Conservation (phyloP, 2,797 vertebrate species). For the Vireo griseus region DNA sequence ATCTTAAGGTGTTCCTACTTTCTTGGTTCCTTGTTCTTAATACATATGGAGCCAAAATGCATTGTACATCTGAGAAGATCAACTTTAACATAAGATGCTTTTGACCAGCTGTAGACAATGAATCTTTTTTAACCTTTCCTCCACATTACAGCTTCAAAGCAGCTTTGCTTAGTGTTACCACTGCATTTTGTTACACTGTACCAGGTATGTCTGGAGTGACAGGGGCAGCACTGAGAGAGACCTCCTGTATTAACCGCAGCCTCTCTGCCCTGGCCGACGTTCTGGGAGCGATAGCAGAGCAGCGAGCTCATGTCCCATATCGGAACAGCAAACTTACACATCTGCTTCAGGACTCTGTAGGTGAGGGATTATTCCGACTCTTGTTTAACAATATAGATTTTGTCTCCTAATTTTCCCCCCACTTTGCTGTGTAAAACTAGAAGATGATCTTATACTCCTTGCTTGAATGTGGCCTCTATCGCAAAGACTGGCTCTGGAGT, state of each 20-base stretch:
- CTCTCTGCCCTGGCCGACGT: constrained; percentile 84
- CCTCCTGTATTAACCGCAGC: constrained; percentile 84
- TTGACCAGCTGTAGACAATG: background rate
- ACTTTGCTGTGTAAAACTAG: background rate
- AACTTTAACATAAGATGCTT: background rate
- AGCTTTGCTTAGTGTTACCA: background rate
- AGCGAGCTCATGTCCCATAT: constrained; percentile 80
- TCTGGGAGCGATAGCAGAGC: constrained; percentile 82
- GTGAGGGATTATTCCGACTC: constrained; percentile 50
- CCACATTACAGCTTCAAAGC: background rate
- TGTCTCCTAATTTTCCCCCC: background rate
- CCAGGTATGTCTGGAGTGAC: constrained; percentile 83
- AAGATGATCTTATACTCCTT: background rate
- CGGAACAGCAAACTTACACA: constrained; percentile 87
- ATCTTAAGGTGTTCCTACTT: background rate
- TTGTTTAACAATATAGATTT: background rate
- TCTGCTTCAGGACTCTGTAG: constrained; percentile 83
- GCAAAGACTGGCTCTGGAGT: background rate
- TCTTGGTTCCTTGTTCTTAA: background rate
- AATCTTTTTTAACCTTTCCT: background rate
- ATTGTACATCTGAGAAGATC: background rate
- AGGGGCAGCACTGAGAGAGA: constrained; percentile 80
- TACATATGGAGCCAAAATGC: background rate
- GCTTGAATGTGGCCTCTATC: background rate
- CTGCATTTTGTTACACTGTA: background rate